phyloP scores from a whole-genome alignment of 2,888 invertebrate genomes.

The Geophilus truncorum region DNA sequence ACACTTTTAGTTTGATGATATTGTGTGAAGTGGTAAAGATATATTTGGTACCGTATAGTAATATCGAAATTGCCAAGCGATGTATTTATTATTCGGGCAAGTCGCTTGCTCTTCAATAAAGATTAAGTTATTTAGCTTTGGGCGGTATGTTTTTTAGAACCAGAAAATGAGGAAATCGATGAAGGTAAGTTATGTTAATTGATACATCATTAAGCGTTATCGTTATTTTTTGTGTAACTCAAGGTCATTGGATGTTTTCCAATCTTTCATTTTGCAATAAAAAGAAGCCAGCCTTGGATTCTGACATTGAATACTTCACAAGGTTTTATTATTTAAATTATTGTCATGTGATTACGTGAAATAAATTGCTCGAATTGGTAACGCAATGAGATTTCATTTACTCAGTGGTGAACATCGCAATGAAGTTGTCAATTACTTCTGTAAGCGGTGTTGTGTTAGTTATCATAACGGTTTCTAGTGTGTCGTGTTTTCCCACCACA shows the following conservation, averaged over 20 bases:
- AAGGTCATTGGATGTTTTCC: neutral
- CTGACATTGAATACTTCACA: neutral
- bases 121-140: no score
- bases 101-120: no score
- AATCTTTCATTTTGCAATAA: neutral
- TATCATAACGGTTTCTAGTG: neutral
- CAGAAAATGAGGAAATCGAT: no score
- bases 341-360: neutral
- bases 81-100: no score
- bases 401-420: neutral
- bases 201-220: no score
- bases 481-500: neutral
- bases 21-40: neutral
- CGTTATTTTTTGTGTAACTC: neutral
- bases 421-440: neutral
- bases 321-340: neutral
- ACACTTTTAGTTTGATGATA: neutral
- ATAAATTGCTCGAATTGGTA: neutral
- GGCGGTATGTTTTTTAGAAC: no score
- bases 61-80: no score
- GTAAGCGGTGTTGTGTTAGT: neutral
- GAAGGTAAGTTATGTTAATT: no score
- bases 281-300: neutral
- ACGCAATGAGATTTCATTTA: neutral
- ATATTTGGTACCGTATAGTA: neutral